Conservation (phyloP, 2,113 vertebrate species). For the Hoplias malabaricus region DNA sequence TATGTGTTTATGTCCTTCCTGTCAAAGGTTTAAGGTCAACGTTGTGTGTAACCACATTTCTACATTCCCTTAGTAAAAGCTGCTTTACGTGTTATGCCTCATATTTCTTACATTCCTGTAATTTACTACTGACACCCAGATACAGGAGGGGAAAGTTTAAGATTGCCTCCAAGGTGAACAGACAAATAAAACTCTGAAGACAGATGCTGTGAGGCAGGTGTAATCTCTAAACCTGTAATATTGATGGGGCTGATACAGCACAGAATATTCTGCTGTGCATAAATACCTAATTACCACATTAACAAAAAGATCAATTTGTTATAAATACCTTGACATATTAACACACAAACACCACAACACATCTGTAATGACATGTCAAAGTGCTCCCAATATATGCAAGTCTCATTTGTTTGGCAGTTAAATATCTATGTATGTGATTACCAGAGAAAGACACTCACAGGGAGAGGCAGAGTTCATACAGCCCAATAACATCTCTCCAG, state of each 20-base stretch:
- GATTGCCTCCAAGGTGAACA: background rate
- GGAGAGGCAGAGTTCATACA: constrained; percentile 80
- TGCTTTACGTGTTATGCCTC: background rate
- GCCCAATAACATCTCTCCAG: constrained; percentile 81
- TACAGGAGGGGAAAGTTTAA: background rate
- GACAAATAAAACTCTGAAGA: background rate
- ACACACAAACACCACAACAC: background rate
- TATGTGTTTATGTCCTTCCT: too few species aligned
- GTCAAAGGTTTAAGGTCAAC: background rate
- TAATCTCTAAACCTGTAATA: background rate
- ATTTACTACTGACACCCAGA: background rate
- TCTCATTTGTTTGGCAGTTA: background rate
- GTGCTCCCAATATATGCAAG: background rate
- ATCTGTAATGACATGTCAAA: background rate
- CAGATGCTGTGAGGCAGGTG: background rate
- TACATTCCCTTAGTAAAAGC: background rate
- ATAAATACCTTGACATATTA: background rate
- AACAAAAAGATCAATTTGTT: background rate
- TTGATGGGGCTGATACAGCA: background rate
- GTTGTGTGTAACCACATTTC: background rate
- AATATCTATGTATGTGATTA: constrained; percentile 3
- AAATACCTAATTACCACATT: background rate
- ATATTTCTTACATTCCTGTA: background rate
- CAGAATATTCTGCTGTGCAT: background rate
- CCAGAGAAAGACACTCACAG: constrained; percentile 67